phyloP scores from a whole-genome alignment of 2,113 vertebrate species.

The Crotalus horridus region DNA sequence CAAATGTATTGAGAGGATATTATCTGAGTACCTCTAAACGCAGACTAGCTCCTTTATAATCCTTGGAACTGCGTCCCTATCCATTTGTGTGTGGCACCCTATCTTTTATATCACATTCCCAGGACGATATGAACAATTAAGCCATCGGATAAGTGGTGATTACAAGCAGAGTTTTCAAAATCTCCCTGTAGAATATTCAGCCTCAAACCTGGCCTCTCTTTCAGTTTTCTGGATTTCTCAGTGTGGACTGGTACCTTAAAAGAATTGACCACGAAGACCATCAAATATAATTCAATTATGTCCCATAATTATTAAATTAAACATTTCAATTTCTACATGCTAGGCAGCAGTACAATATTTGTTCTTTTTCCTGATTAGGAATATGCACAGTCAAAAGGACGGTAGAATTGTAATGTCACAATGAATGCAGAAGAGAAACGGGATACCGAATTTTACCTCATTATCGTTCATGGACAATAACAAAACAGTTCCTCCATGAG shows the following conservation, averaged over 20 bases:
- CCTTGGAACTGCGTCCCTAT: neutral
- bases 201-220: neutral
- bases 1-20: fast-evolving
- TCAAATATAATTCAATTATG: neutral
- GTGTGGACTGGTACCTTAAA: neutral
- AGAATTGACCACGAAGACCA: neutral
- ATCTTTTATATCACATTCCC: neutral
- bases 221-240: neutral
- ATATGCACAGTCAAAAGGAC: neutral
- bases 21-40: constrained; percentile 15
- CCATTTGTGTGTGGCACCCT: neutral
- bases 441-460: neutral
- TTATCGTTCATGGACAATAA: neutral
- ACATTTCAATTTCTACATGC: neutral
- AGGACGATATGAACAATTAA: neutral
- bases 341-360: neutral
- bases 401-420: neutral
- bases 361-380: neutral
- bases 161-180: neutral
- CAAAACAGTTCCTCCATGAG: neutral
- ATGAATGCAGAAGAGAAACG: neutral
- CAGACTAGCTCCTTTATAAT: neutral
- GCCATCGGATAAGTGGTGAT: neutral
- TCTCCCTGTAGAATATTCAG: neutral
- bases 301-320: neutral